phyloP scores from a whole-genome alignment of 1,140 invertebrate species.

The Pemphigus obesinymphae region DNA sequence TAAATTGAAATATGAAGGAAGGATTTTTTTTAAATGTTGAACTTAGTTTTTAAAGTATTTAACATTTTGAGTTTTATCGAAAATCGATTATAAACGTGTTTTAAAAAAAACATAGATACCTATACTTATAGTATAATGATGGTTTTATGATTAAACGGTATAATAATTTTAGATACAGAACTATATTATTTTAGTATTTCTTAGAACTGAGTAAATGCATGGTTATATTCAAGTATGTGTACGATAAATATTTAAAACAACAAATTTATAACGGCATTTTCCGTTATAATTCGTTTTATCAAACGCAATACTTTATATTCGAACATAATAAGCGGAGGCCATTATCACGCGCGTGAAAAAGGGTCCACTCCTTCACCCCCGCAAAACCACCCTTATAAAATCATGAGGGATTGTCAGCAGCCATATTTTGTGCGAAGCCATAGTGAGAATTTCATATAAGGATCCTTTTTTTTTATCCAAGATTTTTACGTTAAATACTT shows the following conservation, averaged over 20 bases:
- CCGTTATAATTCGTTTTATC: not conserved
- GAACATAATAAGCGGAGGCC: conserved; percentile 35
- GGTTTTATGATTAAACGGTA: no score
- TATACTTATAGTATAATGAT: no score
- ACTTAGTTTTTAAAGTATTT: no score
- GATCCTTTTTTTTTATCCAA: not conserved
- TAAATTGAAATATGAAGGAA: no score
- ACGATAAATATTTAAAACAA: not conserved
- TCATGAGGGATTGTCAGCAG: not conserved
- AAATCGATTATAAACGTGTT: no score
- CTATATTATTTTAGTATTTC: no score
- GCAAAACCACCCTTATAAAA: conserved; percentile 29
- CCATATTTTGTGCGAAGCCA: conserved; percentile 24
- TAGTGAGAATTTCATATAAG: not conserved
- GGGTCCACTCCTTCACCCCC: conserved; percentile 26
- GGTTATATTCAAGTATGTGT: no score
- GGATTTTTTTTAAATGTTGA: no score
- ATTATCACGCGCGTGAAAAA: conserved; percentile 30
- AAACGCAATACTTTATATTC: not conserved
- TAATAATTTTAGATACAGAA: no score
- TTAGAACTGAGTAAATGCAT: no score
- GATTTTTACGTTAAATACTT: not conserved
- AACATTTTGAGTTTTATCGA: no score
- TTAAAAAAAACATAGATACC: no score
- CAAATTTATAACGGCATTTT: not conserved